Conservation (phyloP, 1,140 invertebrate genomes). For the Drosophila lacteicornis region DNA sequence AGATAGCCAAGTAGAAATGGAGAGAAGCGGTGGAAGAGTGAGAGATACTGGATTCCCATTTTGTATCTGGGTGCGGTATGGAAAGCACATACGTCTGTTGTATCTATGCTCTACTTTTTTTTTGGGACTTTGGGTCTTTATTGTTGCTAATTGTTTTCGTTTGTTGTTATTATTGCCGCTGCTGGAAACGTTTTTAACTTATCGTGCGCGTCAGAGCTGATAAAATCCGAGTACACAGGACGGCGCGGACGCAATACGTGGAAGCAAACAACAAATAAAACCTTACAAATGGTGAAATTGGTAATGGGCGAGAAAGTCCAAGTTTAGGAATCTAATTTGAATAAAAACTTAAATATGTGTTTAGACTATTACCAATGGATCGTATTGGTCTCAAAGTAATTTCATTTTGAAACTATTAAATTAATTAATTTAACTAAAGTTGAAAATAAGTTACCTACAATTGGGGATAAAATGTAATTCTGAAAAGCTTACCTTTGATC, state of each 20-base stretch:
- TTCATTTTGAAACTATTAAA: not conserved
- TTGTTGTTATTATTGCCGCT: slow-evolving; percentile 59
- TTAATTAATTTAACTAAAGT: too few relatives aligned
- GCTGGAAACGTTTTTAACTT: slow-evolving; percentile 57
- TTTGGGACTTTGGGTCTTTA: slow-evolving; percentile 37
- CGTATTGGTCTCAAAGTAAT: not conserved
- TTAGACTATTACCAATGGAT: not conserved
- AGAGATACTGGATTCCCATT: slow-evolving; percentile 32
- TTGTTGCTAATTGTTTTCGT: slow-evolving; percentile 75
- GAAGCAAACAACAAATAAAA: slow-evolving; percentile 29
- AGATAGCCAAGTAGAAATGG: slow-evolving; percentile 28
- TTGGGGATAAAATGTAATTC: not conserved
- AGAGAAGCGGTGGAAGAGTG: slow-evolving; percentile 9
- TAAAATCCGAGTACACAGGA: slow-evolving; percentile 60
- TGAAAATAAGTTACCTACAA: not conserved
- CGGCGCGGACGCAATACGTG: slow-evolving; percentile 5
- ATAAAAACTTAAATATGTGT: not conserved
- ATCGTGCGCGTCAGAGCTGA: slow-evolving; percentile 58
- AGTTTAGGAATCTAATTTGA: not conserved
- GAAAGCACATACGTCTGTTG: slow-evolving; percentile 47
- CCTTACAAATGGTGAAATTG: slow-evolving; percentile 26
- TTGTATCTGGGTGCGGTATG: slow-evolving; percentile 48
- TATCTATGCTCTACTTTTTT: slow-evolving; percentile 59
- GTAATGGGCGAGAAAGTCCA: slow-evolving; percentile 3
- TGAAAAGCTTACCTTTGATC: not conserved